Evolutionary conservation across 2,797 vertebrate genomes (phyloP).

Genomic region (Cichlasoma orientale): DNA sequence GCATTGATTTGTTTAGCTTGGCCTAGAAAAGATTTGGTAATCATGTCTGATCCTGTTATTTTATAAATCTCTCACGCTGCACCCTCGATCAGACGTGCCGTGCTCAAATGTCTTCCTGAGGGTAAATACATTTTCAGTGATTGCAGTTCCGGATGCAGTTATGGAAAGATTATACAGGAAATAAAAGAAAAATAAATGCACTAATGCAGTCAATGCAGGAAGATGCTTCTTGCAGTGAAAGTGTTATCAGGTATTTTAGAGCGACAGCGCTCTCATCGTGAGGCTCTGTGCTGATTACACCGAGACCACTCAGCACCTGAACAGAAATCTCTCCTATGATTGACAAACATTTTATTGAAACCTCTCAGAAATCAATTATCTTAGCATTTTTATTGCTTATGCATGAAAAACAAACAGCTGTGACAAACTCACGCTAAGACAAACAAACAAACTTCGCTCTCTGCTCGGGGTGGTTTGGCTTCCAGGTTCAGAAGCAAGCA

Average conservation of each 20-base stretch:
- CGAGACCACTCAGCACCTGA: background rate
- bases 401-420: background rate
- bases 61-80: background rate
- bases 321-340: conserved; percentile 14
- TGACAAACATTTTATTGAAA: conserved; percentile 15
- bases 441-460: background rate
- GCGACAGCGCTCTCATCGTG: background rate
- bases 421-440: background rate
- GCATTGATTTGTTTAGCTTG: conserved; percentile 46
- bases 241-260: background rate
- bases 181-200: background rate
- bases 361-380: conserved; percentile 16
- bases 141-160: conserved; percentile 13
- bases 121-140: conserved; percentile 27
- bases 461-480: background rate
- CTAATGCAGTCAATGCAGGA: background rate
- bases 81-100: background rate
- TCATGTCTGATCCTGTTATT: background rate
- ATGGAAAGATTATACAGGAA: background rate
- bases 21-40: conserved; percentile 21
- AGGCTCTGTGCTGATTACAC: background rate
- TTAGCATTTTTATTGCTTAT: background rate
- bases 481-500: background rate
- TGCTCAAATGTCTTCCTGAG: background rate
- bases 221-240: background rate